Percentiles rank a stretch among this genome's conserved stretches.
These are phyloP conservation scores for Diploscapter pachys DNA, from an alignment of 1,140 invertebrate species.

Conservation along the genomic window DNA sequence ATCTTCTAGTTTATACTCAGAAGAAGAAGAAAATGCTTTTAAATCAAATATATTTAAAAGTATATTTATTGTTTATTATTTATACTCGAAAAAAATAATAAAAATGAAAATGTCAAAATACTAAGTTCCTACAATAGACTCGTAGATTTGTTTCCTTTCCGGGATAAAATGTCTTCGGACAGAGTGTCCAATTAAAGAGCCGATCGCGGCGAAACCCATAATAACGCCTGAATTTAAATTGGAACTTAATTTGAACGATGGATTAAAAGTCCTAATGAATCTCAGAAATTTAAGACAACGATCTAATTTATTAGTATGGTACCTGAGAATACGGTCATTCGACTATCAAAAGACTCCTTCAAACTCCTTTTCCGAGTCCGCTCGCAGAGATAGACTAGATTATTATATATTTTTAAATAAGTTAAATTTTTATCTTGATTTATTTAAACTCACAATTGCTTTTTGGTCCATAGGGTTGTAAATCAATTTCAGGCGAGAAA, in stretches of 20 bases:
- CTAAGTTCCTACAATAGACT: conserved; percentile 12
- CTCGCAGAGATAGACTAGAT: conserved; percentile 35
- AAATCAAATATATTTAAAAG: background rate
- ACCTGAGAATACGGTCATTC: conserved; percentile 21
- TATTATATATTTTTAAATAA: background rate
- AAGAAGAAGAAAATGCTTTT: background rate
- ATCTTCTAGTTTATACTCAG: no score
- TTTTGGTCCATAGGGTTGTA: conserved; percentile 27
- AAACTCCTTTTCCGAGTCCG: conserved; percentile 23
- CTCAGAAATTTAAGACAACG: background rate
- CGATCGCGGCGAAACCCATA: conserved; percentile 25
- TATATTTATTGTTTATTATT: background rate
- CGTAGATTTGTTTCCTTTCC: conserved; percentile 28
- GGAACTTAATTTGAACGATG: no score
- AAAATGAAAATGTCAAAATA: background rate
- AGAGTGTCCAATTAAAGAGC: conserved; percentile 23
- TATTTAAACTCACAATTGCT: conserved; percentile 25
- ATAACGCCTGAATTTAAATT: conserved; percentile 9
- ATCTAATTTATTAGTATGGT: background rate
- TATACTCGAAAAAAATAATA: background rate
- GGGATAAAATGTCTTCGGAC: conserved; percentile 31
- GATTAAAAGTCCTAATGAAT: background rate
- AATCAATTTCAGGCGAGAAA: conserved; percentile 30
- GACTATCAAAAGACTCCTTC: conserved; percentile 25
- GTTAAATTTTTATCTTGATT: conserved; percentile 10